Conservation (phyloP, 2,797 vertebrate genomes). For the Acanthurus tractus region DNA sequence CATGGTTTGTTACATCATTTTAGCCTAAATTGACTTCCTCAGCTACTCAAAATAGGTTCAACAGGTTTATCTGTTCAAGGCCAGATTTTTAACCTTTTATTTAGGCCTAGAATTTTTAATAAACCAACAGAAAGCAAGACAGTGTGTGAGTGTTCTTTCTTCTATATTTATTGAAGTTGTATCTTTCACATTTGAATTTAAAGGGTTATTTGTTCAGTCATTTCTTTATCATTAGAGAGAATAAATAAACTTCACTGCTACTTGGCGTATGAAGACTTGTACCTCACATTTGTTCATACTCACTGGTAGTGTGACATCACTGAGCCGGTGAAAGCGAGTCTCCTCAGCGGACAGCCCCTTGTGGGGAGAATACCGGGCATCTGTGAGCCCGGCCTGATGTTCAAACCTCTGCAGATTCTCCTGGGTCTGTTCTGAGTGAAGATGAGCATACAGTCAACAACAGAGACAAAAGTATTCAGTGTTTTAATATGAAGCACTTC, state of each 20-base stretch:
- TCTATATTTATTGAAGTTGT: not conserved
- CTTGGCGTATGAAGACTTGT: not conserved
- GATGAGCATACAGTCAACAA: slow-evolving; percentile 29
- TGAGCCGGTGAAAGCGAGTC: slow-evolving; percentile 90
- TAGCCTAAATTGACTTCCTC: not conserved
- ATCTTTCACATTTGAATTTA: too few species aligned
- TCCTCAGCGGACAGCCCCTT: slow-evolving; percentile 95
- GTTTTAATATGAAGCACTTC: not conserved
- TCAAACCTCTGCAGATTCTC: slow-evolving; percentile 95
- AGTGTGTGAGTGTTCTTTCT: not conserved
- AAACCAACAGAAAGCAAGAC: not conserved
- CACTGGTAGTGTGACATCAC: slow-evolving; percentile 90
- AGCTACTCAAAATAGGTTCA: not conserved
- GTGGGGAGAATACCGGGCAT: slow-evolving; percentile 92
- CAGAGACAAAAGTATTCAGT: not conserved
- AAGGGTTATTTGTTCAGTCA: not conserved
- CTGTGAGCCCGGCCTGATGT: slow-evolving; percentile 93
- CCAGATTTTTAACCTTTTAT: not conserved
- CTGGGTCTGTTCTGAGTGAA: slow-evolving; percentile 90
- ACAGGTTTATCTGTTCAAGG: not conserved
- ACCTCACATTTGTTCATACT: slow-evolving; percentile 68
- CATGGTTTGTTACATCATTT: not conserved
- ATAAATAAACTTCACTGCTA: not conserved
- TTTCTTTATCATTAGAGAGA: not conserved
- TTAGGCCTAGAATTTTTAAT: not conserved